Conservation (phyloP, 2,888 invertebrate species). For the Tetrapedia diversipes region DNA sequence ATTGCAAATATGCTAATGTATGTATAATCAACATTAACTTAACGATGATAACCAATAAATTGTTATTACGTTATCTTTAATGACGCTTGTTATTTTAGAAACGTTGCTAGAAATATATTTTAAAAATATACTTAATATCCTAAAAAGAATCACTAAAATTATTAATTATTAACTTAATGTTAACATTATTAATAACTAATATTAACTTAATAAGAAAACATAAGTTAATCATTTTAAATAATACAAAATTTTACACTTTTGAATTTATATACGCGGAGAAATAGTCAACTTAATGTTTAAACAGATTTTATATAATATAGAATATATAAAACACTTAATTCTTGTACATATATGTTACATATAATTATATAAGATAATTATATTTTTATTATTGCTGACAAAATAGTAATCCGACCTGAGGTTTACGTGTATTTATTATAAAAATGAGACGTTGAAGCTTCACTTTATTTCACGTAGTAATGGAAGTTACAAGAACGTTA, state of each 20-base stretch:
- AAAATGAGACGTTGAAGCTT: neutral
- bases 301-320: neutral
- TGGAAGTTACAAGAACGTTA: neutral
- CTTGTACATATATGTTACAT: neutral
- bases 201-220: neutral
- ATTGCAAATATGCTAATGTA: conserved; percentile 32
- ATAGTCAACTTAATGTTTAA: conserved; percentile 23
- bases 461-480: conserved; percentile 27
- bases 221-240: neutral
- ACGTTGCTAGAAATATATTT: neutral
- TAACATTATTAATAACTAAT: neutral
- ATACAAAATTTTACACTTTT: conserved; percentile 2
- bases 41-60: conserved; percentile 67
- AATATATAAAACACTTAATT: neutral
- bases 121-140: neutral
- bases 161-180: too few relatives aligned
- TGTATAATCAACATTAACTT: conserved; percentile 50
- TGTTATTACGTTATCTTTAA: conserved; percentile 68
- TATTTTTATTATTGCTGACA: neutral
- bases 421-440: neutral
- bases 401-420: neutral
- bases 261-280: conserved; percentile 6
- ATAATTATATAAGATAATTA: neutral
- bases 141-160: too few relatives aligned
- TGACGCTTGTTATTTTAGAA: conserved; percentile 2